These are phyloP conservation scores for Cheilosia vernalis DNA, from an alignment of 2,888 invertebrate species.

Conservation along the genomic window DNA sequence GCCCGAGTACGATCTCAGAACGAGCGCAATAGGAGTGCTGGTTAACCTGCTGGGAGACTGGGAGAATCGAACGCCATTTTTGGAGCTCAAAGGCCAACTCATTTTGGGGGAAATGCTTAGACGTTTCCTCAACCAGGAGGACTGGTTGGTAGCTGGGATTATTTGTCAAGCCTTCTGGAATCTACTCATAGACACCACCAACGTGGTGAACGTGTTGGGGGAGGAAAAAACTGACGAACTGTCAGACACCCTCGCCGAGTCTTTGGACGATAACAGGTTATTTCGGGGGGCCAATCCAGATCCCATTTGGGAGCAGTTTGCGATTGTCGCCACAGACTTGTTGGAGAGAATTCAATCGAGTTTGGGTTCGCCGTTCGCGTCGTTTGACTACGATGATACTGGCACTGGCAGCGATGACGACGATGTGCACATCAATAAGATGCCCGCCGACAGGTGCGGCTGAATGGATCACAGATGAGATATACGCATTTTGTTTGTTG, in stretches of 20 bases:
- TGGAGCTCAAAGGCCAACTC: conserved; percentile 84
- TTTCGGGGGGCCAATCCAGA: conserved; percentile 79
- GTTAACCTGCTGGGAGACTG: conserved; percentile 90
- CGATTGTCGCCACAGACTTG: conserved; percentile 89
- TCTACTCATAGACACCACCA: conserved; percentile 85
- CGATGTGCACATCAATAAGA: conserved; percentile 80
- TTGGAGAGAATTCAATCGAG: conserved; percentile 85
- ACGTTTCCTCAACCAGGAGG: conserved; percentile 85
- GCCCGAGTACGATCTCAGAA: conserved; percentile 88
- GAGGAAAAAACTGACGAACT: conserved; percentile 85
- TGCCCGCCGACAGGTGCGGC: conserved; percentile 67
- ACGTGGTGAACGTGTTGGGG: conserved; percentile 84
- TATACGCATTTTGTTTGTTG: conserved; percentile 7
- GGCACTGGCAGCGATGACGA: conserved; percentile 78
- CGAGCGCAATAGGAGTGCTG: conserved; percentile 91
- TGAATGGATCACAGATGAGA: not conserved
- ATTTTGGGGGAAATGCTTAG: conserved; percentile 85
- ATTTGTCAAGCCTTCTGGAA: conserved; percentile 91
- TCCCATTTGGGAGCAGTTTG: conserved; percentile 89
- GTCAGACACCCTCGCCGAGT: conserved; percentile 85
- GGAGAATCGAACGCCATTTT: conserved; percentile 85
- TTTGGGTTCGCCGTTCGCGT: conserved; percentile 53
- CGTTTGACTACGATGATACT: conserved; percentile 76
- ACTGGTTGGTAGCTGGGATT: conserved; percentile 89
- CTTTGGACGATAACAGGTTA: conserved; percentile 86